phyloP scores from a whole-genome alignment of 2,888 invertebrate genomes.

The Hipparchia sbordonii region DNA sequence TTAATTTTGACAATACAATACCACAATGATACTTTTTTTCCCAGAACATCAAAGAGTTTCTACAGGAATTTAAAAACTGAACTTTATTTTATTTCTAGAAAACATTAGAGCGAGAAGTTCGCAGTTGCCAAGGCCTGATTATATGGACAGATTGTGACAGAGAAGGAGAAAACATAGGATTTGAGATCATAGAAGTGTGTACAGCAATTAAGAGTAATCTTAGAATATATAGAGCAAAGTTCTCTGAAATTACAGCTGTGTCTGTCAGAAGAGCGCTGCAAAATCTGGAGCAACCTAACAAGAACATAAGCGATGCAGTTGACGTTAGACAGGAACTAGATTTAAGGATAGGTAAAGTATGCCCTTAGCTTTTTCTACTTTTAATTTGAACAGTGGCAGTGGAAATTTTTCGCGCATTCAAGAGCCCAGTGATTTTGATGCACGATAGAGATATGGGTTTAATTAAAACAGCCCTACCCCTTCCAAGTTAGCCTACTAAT shows the following conservation, averaged over 20 bases:
- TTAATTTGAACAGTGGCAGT: too few species aligned
- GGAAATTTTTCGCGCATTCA: too few species aligned
- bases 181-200: conserved; percentile 97
- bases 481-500: too few species aligned
- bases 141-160: conserved; percentile 99
- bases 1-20: too few species aligned
- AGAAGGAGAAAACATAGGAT: conserved; percentile 99
- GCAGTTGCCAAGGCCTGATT: conserved; percentile 88
- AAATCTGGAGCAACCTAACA: conserved; percentile 91
- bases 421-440: too few species aligned
- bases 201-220: conserved; percentile 88
- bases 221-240: conserved; percentile 91
- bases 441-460: too few species aligned
- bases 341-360: conserved; percentile 90
- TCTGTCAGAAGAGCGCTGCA: conserved; percentile 92
- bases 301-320: conserved; percentile 94
- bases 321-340: conserved; percentile 96
- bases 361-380: too few species aligned
- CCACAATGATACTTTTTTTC: too few species aligned
- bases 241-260: conserved; percentile 97
- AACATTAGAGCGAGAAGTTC: conserved; percentile 87
- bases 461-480: too few species aligned
- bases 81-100: conserved; percentile 67
- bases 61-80: too few species aligned
- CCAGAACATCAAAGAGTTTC: too few species aligned